Evolutionary conservation across 2,113 vertebrate species (phyloP), one percentile per base, ranked within the genome.

Genomic region (Rhea americana): DNA sequence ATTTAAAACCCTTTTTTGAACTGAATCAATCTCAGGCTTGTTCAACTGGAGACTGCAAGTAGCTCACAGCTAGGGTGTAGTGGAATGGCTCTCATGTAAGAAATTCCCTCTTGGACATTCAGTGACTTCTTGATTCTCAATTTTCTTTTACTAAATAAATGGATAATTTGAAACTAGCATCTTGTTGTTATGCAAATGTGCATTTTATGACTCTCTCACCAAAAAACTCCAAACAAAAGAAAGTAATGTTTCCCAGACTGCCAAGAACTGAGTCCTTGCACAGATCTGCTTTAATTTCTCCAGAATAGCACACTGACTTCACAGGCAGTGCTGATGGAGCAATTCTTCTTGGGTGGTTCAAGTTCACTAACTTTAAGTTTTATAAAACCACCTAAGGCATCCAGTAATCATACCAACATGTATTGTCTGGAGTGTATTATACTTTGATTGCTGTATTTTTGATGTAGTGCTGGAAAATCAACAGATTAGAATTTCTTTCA

Each of bases 311-410:
- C 71, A 30, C 50, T 86, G 41, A 72, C 16, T 82, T 91, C 22
- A 47, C 18, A 89, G 61, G 56, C 37, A 91, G 56, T 68, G 30
- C 13, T 89, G 67, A 32, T 85, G 45, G 55, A 88, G 15, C 47
- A 90, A 89, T 91, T 82, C 9, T 58, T 94, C 66, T 88, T 95
- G 61, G 59, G 75, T 92, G 70, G 85, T 63, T 91, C 58, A 84
- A 62, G 37, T 53, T 88, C 10, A 59, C 18, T 41, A 28, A 45
- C 63, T 90, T n/a, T 19, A 53, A 91, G 17, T 68, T 75, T 84
- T 91, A 77, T 35, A 87, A 68, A 39, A 56, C 25, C 35, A 92
- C 43, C 59, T 55, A 68, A 93, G 41, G 74, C 18, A 1, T 73
- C 5, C 72, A 87, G 7, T 82, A 96, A 89, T 92, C 82, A 82